Conservation (phyloP, 2,113 vertebrate species). For the Crotophaga sulcirostris region DNA sequence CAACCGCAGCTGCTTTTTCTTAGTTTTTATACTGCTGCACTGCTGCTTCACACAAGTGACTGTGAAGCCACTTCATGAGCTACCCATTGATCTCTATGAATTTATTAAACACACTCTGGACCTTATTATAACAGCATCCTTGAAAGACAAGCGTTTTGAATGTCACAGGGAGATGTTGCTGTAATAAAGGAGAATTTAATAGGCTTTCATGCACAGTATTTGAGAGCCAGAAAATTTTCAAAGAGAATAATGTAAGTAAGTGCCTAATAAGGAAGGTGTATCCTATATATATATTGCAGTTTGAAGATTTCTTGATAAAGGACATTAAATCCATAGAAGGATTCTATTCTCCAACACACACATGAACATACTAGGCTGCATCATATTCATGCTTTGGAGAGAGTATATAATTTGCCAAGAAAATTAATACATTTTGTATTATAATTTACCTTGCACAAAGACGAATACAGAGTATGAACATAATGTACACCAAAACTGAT, state of each 20-base stretch:
- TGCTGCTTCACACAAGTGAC: background rate
- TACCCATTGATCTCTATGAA: slow-evolving; percentile 52
- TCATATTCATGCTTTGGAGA: background rate
- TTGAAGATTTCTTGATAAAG: slow-evolving; percentile 62
- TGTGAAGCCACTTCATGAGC: slow-evolving; percentile 26
- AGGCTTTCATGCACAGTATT: slow-evolving; percentile 12
- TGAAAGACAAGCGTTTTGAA: slow-evolving; percentile 57
- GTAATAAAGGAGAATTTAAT: slow-evolving; percentile 42
- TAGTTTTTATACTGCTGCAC: background rate
- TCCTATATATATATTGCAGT: slow-evolving; percentile 67
- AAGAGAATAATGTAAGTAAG: slow-evolving; percentile 40
- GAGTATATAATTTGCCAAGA: background rate
- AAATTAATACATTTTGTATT: background rate
- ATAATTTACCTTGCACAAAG: background rate
- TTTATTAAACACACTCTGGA: slow-evolving; percentile 48
- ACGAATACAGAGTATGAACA: background rate
- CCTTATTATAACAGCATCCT: slow-evolving; percentile 50
- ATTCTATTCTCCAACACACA: background rate
- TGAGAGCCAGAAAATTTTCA: slow-evolving; percentile 42
- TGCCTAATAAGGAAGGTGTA: slow-evolving; percentile 9
- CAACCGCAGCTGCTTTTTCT: background rate
- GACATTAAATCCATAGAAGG: background rate
- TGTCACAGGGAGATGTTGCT: slow-evolving; percentile 36
- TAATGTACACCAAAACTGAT: background rate
- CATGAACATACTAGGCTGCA: background rate